These are phyloP conservation scores for Calliopsis andreniformis DNA, from an alignment of 1,140 invertebrate genomes.

Conservation along the genomic window DNA sequence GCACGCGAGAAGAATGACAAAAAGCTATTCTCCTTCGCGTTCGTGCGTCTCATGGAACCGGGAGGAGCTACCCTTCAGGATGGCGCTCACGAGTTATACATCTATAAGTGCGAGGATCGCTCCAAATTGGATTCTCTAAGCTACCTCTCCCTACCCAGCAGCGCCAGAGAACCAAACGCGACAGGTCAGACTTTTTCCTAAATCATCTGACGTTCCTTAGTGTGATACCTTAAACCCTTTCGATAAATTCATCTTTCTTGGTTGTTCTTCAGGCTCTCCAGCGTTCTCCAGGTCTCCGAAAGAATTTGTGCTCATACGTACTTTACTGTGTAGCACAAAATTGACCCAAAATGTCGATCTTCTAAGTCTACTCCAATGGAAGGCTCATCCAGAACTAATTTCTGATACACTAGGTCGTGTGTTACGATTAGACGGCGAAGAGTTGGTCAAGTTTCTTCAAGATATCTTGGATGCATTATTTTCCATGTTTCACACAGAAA, in stretches of 20 bases:
- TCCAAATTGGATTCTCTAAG: conserved; percentile 87
- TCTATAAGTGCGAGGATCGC: conserved; percentile 96
- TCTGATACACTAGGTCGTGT: conserved; percentile 92
- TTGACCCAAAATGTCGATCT: conserved; percentile 96
- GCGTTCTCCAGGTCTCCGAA: conserved; percentile 91
- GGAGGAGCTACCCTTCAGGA: conserved; percentile 94
- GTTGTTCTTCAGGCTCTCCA: conserved; percentile 73
- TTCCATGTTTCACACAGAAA: conserved; percentile 95
- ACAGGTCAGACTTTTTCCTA: conserved; percentile 46
- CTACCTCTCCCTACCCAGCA: conserved; percentile 89
- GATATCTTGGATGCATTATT: conserved; percentile 97
- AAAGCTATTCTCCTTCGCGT: conserved; percentile 96
- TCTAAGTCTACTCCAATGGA: conserved; percentile 94
- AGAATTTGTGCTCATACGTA: conserved; percentile 91
- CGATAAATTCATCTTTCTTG: no score
- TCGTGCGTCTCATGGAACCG: conserved; percentile 93
- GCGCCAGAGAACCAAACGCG: conserved; percentile 83
- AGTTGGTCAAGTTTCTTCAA: conserved; percentile 97
- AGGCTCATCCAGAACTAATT: conserved; percentile 91
- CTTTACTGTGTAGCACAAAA: conserved; percentile 96
- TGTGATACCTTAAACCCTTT: no score
- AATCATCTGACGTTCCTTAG: not conserved
- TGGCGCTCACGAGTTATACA: conserved; percentile 92
- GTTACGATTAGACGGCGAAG: conserved; percentile 91
- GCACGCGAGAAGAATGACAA: conserved; percentile 94